phyloP scores from a whole-genome alignment of 2,888 invertebrate species.

The Pseudolycoriella hygida region DNA sequence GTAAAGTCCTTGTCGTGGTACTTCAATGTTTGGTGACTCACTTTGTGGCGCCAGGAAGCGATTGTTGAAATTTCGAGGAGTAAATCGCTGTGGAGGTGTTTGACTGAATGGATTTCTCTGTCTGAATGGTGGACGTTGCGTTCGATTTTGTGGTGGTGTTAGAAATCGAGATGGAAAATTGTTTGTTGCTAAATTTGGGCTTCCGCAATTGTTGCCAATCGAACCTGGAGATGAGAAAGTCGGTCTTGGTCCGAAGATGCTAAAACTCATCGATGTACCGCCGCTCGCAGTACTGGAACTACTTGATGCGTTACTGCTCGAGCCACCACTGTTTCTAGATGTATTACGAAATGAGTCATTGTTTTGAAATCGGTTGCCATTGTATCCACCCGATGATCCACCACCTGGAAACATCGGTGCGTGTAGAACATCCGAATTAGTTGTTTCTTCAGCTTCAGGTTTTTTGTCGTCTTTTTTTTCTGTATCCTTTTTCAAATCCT shows the following conservation, averaged over 20 bases:
- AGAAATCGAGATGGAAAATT: neutral
- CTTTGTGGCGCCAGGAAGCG: neutral
- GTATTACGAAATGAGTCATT: slow-evolving; percentile 11
- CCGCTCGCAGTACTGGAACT: slow-evolving; percentile 7
- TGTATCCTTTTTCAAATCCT: slow-evolving; percentile 36
- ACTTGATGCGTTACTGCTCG: neutral
- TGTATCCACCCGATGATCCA: slow-evolving; percentile 20
- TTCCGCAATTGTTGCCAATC: neutral
- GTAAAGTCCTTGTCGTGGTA: slow-evolving; percentile 3
- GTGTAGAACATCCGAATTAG: slow-evolving; percentile 19
- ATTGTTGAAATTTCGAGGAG: neutral
- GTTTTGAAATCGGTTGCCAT: slow-evolving; percentile 20
- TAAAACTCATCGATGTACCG: slow-evolving; percentile 3
- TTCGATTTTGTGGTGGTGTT: neutral
- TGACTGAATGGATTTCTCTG: slow-evolving; percentile 2
- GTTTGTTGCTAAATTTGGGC: neutral
- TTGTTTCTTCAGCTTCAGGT: slow-evolving; percentile 2
- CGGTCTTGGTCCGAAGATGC: neutral
- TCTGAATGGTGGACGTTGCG: neutral
- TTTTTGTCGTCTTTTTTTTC: slow-evolving; percentile 13
- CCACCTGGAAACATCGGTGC: slow-evolving; percentile 46
- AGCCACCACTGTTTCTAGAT: too few relatives aligned
- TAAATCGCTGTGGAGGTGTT: neutral
- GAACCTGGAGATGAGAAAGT: neutral
- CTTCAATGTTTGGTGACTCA: too few relatives aligned